These are phyloP conservation scores for Onthophagus sagittarius DNA, from an alignment of 2,888 invertebrate species.

Conservation along the genomic window DNA sequence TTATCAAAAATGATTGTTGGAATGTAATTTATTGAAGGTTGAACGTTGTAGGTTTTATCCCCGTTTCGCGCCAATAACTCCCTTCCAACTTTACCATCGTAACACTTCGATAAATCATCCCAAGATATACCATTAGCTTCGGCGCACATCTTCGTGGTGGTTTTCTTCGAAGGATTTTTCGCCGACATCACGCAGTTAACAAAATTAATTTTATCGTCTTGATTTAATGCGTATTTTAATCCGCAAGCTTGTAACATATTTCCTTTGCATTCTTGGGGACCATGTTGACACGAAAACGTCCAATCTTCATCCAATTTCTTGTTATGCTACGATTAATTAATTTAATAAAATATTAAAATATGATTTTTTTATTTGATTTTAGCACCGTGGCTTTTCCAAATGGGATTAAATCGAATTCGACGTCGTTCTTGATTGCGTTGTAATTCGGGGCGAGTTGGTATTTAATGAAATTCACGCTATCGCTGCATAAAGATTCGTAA, in stretches of 20 bases:
- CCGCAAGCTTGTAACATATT: conserved; percentile 55
- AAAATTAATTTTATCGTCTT: conserved; percentile 15
- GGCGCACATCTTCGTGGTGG: not conserved
- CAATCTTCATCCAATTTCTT: conserved; percentile 32
- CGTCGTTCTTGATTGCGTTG: conserved; percentile 17
- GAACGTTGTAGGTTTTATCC: conserved; percentile 41
- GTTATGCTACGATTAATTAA: not conserved
- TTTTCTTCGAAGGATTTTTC: conserved; percentile 4
- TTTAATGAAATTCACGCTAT: conserved; percentile 50
- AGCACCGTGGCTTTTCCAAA: conserved; percentile 54
- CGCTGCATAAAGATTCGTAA: conserved; percentile 54
- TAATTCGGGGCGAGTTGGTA: conserved; percentile 45
- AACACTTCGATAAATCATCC: not conserved
- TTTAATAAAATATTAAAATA: not conserved
- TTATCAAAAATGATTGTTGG: conserved; percentile 48
- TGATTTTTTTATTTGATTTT: conserved; percentile 33
- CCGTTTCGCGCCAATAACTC: conserved; percentile 44
- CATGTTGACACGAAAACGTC: conserved; percentile 52
- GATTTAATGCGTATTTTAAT: conserved; percentile 37
- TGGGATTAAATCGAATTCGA: conserved; percentile 46
- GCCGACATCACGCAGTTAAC: conserved; percentile 19
- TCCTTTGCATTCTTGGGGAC: conserved; percentile 51
- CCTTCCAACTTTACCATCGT: conserved; percentile 33
- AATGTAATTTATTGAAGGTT: conserved; percentile 43
- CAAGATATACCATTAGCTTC: not conserved